Conservation (phyloP, 2,113 vertebrate genomes). For the Aplodontia rufa region DNA sequence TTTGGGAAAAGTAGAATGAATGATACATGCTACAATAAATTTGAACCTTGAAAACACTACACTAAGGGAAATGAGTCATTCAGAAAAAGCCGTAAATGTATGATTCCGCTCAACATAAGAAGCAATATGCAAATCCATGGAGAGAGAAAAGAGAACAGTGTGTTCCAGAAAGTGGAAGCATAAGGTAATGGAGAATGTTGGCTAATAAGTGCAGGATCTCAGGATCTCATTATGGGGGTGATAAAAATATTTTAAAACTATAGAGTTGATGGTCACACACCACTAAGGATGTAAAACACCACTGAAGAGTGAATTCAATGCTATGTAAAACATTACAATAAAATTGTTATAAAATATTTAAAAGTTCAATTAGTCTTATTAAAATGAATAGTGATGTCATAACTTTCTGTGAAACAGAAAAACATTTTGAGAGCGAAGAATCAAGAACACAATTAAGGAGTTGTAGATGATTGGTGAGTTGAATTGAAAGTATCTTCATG, state of each 20-base stretch:
- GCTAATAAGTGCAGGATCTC: not conserved
- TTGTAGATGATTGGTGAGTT: not conserved
- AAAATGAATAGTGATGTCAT: not conserved
- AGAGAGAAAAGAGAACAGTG: not conserved
- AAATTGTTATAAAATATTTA: not conserved
- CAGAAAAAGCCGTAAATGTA: not conserved
- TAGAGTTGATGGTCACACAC: not conserved
- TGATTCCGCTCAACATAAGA: not conserved
- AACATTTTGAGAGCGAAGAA: not conserved
- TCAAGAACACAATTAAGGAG: not conserved
- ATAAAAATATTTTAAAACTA: not conserved
- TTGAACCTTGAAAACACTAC: not conserved
- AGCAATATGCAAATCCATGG: not conserved
- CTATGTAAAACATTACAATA: not conserved
- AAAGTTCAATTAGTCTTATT: not conserved
- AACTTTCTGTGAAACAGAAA: not conserved
- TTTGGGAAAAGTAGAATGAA: not conserved
- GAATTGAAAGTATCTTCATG: not conserved
- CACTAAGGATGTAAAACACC: not conserved
- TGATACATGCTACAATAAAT: not conserved
- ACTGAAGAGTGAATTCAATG: not conserved
- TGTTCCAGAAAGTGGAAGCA: not conserved
- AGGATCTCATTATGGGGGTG: not conserved
- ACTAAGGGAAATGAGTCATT: not conserved
- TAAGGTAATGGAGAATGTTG: not conserved